Conservation (phyloP, 2,113 vertebrate species). For the Myrmecobius fasciatus region DNA sequence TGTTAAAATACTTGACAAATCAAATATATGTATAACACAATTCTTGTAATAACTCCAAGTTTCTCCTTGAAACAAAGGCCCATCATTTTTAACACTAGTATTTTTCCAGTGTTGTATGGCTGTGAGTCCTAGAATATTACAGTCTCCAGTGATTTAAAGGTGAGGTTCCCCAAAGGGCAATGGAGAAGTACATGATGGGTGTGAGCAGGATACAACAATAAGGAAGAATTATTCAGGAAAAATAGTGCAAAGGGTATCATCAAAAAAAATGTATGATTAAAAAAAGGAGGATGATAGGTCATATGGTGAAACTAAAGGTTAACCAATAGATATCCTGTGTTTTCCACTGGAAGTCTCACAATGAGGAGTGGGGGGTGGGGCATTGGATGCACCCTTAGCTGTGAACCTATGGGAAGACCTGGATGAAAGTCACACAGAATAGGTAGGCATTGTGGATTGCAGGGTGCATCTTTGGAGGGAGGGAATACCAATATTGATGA, state of each 20-base stretch:
- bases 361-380: neutral
- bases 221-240: neutral
- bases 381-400: neutral
- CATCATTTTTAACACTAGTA: neutral
- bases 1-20: too few species aligned
- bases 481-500: neutral
- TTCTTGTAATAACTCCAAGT: constrained; percentile 1
- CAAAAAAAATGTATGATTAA: neutral
- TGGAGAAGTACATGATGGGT: neutral
- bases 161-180: neutral
- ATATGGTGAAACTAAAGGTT: neutral
- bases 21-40: too few species aligned
- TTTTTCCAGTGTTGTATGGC: neutral
- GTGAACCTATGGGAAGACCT: neutral
- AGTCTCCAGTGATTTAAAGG: constrained; percentile 4
- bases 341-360: neutral
- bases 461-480: neutral
- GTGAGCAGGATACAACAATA: constrained; percentile 5
- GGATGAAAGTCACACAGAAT: neutral
- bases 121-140: neutral
- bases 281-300: neutral
- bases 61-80: neutral
- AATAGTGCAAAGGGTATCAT: neutral
- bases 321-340: neutral
- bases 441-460: neutral